Evolutionary conservation across 1,140 invertebrate genomes (phyloP).

Genomic region (Papilio polyxenes): DNA sequence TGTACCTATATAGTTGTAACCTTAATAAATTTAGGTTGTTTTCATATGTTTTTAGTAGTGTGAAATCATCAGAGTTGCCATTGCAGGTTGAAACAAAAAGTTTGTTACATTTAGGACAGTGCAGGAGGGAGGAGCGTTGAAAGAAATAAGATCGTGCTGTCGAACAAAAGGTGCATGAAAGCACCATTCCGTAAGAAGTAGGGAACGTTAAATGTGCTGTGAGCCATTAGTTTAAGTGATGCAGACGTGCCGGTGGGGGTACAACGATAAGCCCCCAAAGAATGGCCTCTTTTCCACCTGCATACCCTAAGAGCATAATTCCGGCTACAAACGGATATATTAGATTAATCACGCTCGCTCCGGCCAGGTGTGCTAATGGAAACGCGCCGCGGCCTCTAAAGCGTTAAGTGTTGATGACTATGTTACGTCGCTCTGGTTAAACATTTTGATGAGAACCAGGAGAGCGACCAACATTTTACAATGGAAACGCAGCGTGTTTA

Average conservation of each 20-base stretch:
- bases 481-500: background rate
- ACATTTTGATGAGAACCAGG: constrained; percentile 30
- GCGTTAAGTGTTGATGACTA: constrained; percentile 50
- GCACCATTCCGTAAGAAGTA: constrained; percentile 41
- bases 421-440: constrained; percentile 40
- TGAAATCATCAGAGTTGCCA: background rate
- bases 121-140: constrained; percentile 23
- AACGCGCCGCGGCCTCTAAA: constrained; percentile 63
- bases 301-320: constrained; percentile 59
- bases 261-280: constrained; percentile 53
- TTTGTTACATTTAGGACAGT: constrained; percentile 34
- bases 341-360: constrained; percentile 73
- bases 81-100: constrained; percentile 9
- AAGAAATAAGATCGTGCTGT: constrained; percentile 37
- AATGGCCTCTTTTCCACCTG: constrained; percentile 51
- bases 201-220: constrained; percentile 50
- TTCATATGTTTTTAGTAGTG: background rate
- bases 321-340: constrained; percentile 68
- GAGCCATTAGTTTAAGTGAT: constrained; percentile 57
- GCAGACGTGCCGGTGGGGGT: constrained; percentile 41
- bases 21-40: background rate
- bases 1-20: background rate
- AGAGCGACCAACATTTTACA: constrained; percentile 17
- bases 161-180: constrained; percentile 40
- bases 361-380: constrained; percentile 72